Base-by-base conservation (phyloP, 2,888 invertebrate species). In the Quadriops clusia region DNA sequence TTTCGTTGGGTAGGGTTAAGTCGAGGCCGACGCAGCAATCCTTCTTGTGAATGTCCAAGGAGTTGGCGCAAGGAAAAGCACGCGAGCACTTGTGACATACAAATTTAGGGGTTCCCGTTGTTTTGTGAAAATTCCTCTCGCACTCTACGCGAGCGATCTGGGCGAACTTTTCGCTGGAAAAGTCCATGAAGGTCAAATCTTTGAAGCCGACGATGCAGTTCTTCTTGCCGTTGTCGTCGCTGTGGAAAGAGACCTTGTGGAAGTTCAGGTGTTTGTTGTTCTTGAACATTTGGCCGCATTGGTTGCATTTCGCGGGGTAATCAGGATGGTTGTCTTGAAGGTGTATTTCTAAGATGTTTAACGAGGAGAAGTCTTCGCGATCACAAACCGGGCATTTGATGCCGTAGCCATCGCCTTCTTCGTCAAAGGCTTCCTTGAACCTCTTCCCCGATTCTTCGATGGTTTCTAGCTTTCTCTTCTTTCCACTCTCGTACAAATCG, bases 121-220 rank as follows among this genome's bases (percentile, higher is more conserved):
- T 67, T 29, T 73, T 66, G 42, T 76, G 77, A 7, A 75, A 47
- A 34, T 74, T 71, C 41, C 70, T 68, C 49, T 85, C 84, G 54
- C 78, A 79, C 38, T 76, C 68, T 12, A 74, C 72, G 39, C 79
- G 71, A 1, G 83, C 79, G 40, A 86, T 81, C 30, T 81, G 70
- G 0, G 85, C 74, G 50, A 83, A 85, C 53, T 86, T 86, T 43
- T 74, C 72, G 35, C 73, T 74, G 0, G 84, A 77, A 51, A 84
- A 87, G 50, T 85, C 84, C n/a, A 80, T 71, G 51, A 78, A 81
- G 2, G 75, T 74, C 31, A 78, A 61, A 54, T 85, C 81, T 42
- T 74, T 71, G 54, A 77, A 80, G 9, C 78, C 77, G 2, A 72
- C 60, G 23, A 77, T 69, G 1, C 68, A 62, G 37, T 70, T 71